Base-by-base conservation (phyloP, 2,113 vertebrate species). In the Ascaphus truei region DNA sequence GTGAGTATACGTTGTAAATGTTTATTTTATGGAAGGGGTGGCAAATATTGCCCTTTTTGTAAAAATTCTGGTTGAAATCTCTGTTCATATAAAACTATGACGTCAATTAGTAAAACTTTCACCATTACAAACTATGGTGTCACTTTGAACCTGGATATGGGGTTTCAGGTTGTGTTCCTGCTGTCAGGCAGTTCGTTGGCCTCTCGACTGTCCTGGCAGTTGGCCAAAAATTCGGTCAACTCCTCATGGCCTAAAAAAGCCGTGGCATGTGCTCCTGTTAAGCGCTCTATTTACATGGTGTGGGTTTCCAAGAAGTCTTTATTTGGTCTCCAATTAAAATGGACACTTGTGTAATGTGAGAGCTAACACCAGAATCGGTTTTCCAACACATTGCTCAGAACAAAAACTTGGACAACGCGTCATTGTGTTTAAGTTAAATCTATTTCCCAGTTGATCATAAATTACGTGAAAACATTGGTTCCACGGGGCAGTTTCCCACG, bases 231-330 rank as follows among this genome's bases (percentile, higher is more conserved):
- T 71, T 31, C 39, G 30, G 23, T 51, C 45, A 50, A 52, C 36
- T 47, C 66, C 45, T 61, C 57, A n/a, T 58, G 12, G 20, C 36
- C 67, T 61, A 71, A 61, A 71, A 71, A 61, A 71, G 67, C 45
- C 27, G 20, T 31, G 67, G 67, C 33, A 71, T 71, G 57, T 30
- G 10, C 25, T 41, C 56, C 34, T 52, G 34, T 30, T 71, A 71
- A 52, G 57, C 33, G 27, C 57, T 25, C 43, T 52, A 71, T 71
- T 71, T 71, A 61, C 56, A 52, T 43, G 12, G 45, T 13, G 30
- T 61, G 67, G 25, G 22, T 61, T 27, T 71, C 67, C 45, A 71
- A 68, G 31, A 51, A 41, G 23, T 12, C 4, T 43, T 52, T 18
- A 71, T 52, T 18, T 52, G 45, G 52, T 52, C 67, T 48, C 36